Evolutionary conservation across 92 coral and sea anemone genomes (phyloP).

Genomic region (Porites evermanni): DNA sequence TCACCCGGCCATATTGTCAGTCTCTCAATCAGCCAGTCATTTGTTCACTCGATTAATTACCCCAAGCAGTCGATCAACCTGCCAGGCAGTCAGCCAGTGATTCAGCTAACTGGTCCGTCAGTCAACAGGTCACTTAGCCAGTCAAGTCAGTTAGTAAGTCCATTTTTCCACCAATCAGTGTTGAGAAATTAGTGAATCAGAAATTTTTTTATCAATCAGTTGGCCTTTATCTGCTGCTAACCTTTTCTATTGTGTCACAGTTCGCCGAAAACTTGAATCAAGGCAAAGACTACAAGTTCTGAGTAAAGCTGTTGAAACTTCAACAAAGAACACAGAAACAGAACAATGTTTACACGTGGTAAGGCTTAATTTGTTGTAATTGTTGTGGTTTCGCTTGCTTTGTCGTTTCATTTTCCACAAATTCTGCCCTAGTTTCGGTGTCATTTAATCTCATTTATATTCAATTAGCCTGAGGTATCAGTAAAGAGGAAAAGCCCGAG

Average conservation of each 20-base stretch:
- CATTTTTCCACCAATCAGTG: not conserved
- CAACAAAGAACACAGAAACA: constrained; percentile 9
- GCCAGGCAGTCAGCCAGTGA: not conserved
- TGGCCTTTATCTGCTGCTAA: not conserved
- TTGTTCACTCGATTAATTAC: not conserved
- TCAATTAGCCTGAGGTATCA: not conserved
- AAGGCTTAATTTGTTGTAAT: too few species aligned
- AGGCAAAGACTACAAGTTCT: constrained; percentile 73
- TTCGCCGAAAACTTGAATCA: constrained; percentile 86
- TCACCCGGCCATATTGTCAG: not conserved
- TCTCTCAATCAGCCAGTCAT: not conserved
- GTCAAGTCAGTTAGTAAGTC: not conserved
- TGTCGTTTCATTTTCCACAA: not conserved
- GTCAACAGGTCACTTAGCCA: not conserved
- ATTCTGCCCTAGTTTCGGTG: not conserved
- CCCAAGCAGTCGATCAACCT: not conserved
- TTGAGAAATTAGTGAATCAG: not conserved
- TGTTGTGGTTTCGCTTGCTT: not conserved
- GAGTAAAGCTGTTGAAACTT: constrained; percentile 15
- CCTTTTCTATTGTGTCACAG: constrained; percentile 36
- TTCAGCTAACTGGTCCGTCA: not conserved
- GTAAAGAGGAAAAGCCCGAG: constrained; percentile 36
- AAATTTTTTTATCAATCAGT: not conserved
- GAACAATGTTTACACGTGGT: constrained; percentile 11
- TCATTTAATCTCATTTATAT: not conserved